Conservation (phyloP, 1,140 invertebrate species). For the Streblospio benedicti region DNA sequence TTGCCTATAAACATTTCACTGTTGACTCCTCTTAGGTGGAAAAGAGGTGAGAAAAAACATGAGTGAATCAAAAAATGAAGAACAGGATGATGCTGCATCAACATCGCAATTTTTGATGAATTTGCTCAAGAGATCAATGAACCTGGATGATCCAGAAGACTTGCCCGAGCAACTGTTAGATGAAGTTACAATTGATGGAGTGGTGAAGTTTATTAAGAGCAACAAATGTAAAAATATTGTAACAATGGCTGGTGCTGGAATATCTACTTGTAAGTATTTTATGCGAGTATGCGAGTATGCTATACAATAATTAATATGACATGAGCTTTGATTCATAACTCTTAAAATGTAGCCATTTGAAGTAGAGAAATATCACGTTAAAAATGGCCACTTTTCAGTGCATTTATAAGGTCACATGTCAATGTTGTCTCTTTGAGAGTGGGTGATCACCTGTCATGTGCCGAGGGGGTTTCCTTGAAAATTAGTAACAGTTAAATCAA, state of each 20-base stretch:
- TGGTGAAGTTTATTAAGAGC: constrained; percentile 63
- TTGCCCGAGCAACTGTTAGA: not conserved
- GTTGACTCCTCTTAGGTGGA: no score
- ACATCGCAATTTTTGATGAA: not conserved
- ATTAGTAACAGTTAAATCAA: no score
- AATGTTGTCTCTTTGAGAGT: no score
- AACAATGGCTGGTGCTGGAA: constrained; percentile 86
- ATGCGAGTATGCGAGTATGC: constrained; percentile 1
- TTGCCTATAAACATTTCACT: no score
- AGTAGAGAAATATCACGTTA: not conserved
- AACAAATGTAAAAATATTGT: constrained; percentile 74
- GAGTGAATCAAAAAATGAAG: no score
- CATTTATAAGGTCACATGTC: no score
- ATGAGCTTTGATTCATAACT: not conserved
- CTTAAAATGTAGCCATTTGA: not conserved
- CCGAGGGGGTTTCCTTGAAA: no score
- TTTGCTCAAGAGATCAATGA: not conserved
- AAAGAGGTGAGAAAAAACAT: no score
- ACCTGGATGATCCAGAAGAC: not conserved
- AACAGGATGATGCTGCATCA: no score
- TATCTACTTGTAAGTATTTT: constrained; percentile 74
- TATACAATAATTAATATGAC: constrained; percentile 3
- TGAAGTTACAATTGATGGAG: constrained; percentile 53
- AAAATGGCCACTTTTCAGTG: no score
- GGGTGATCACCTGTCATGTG: no score